Percentiles rank a stretch among this genome's conserved stretches.
These are phyloP conservation scores for Philereme transversata DNA, from an alignment of 2,888 invertebrate species.

Conservation along the genomic window DNA sequence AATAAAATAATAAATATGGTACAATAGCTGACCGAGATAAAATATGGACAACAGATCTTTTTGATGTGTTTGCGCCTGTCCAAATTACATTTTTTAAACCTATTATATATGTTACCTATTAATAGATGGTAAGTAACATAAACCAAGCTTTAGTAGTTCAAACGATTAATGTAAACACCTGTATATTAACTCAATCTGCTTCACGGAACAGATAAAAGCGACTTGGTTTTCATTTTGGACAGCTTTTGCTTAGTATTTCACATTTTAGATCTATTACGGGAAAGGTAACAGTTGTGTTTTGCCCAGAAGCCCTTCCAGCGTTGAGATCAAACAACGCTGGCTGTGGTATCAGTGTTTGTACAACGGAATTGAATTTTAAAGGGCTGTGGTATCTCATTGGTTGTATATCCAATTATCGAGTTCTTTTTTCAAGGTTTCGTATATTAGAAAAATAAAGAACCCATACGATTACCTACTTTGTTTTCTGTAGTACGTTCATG, in stretches of 20 bases:
- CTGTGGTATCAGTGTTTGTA: constrained; percentile 33
- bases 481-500: no score
- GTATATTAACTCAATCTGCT: background rate
- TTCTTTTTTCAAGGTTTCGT: constrained; percentile 5
- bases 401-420: constrained; percentile 17
- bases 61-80: no score
- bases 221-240: background rate
- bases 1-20: no score
- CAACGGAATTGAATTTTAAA: constrained; percentile 38
- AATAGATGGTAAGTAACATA: no score
- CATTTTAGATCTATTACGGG: constrained; percentile 9
- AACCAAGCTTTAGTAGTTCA: no score
- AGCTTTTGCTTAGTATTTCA: constrained; percentile 8
- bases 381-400: constrained; percentile 26
- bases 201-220: constrained; percentile 6
- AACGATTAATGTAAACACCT: no score
- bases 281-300: constrained; percentile 22
- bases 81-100: no score
- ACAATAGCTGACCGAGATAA: no score
- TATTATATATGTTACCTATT: no score
- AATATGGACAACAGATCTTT: no score
- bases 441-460: no score
- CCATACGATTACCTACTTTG: no score
- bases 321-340: constrained; percentile 27
- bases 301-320: constrained; percentile 8